Conservation (phyloP, 2,888 invertebrate species). For the Pedicia rivosa region DNA sequence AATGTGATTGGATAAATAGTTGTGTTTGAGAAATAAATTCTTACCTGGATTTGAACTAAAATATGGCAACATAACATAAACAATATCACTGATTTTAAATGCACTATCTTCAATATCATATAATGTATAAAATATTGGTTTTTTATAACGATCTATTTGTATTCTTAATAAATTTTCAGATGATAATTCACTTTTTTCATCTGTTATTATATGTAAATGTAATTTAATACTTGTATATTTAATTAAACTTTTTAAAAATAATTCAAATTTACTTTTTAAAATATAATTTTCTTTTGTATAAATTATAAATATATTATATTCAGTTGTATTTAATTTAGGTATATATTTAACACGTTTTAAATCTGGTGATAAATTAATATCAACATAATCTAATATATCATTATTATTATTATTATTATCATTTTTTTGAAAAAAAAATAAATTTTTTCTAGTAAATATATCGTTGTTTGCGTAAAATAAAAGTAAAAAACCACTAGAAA, state of each 20-base stretch:
- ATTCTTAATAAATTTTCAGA: slow-evolving; percentile 34
- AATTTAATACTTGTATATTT: slow-evolving; percentile 32
- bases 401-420: slow-evolving; percentile 2
- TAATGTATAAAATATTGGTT: slow-evolving; percentile 32
- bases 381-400: not conserved
- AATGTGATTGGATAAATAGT: not conserved
- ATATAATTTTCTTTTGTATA: slow-evolving; percentile 28
- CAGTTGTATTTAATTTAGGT: slow-evolving; percentile 14
- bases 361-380: slow-evolving; percentile 8
- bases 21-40: not conserved
- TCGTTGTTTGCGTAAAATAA: slow-evolving; percentile 25
- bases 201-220: slow-evolving; percentile 44
- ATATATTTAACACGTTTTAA: slow-evolving; percentile 12
- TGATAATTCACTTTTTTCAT: slow-evolving; percentile 37
- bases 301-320: slow-evolving; percentile 28
- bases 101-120: slow-evolving; percentile 46
- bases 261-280: slow-evolving; percentile 26
- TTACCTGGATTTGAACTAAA: slow-evolving; percentile 51
- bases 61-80: slow-evolving; percentile 48
- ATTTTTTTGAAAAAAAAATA: slow-evolving; percentile 11
- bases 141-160: slow-evolving; percentile 29
- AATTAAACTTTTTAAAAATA: slow-evolving; percentile 25
- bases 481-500: slow-evolving; percentile 21
- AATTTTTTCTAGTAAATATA: slow-evolving; percentile 14
- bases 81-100: slow-evolving; percentile 40